Base-by-base conservation (phyloP, 2,888 invertebrate genomes). In the Drosophila seclusa region DNA sequence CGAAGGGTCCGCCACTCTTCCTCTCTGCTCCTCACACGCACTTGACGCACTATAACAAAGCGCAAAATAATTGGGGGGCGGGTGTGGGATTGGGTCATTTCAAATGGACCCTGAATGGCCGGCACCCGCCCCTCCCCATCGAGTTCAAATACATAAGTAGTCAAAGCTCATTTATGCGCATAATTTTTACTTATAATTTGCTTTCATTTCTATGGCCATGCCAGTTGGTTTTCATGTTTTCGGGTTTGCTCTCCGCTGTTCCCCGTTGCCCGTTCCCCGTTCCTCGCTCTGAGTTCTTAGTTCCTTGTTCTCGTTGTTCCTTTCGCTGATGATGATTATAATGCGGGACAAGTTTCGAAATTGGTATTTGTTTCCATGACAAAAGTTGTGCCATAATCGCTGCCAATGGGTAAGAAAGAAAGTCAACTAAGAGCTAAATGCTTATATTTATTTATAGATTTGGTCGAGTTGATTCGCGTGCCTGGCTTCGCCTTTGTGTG, bases 151-250 rank as follows among this genome's bases (percentile, higher is more conserved):
- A 76, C 80, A 76, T 66, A 73, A 79, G 58, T 59, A 73, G 83
- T 69, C 73, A 67, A 70, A 68, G 81, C 74, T 76, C 84, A 87
- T 89, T 85, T 87, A 89, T 85, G 89, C 85, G 87, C 85, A 85
- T 85, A 85, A 87, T 89, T 83, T 87, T 68, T 71, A 68, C 69
- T 73, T 76, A 73, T 83, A 73, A 84, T 71, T 78, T 83, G 60
- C 64, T 68, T 72, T 76, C 55, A 68, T 75, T 75, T 73, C 52
- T 50, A 36, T 62, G 63, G 57, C 67, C 57, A 24, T 31, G 31
- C 34, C 52, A 27, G 64, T 58, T 64, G 57, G 32, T 21, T 34
- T 48, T 48, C 38, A 21, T 29, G 8, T 45, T 29, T 27, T 58
- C n/a, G 57, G 32, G 55, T 68, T 68, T 60, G 66, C 55, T 67